Conservation (phyloP, 2,888 invertebrate species). For the Oconnorella tubifera region DNA sequence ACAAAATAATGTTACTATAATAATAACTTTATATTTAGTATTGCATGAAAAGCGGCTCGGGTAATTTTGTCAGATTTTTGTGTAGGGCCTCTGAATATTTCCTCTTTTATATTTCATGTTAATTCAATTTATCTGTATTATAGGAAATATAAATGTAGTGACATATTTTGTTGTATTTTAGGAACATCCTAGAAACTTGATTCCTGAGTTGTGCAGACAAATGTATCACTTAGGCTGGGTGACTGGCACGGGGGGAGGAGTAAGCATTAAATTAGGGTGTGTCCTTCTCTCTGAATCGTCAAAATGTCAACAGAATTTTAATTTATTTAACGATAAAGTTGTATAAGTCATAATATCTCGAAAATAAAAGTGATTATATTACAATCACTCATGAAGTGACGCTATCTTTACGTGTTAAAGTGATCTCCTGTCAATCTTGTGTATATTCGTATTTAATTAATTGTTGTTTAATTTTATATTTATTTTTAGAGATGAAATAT, state of each 20-base stretch:
- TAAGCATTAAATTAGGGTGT: slow-evolving; percentile 81
- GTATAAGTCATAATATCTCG: slow-evolving; percentile 15
- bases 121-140: background rate
- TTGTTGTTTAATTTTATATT: no score
- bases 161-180: slow-evolving; percentile 20
- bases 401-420: no score
- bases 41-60: no score
- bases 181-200: slow-evolving; percentile 61
- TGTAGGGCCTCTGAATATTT: no score
- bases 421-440: no score
- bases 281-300: background rate
- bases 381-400: no score
- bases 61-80: no score
- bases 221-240: slow-evolving; percentile 95
- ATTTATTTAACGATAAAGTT: background rate
- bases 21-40: no score
- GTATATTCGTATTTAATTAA: no score
- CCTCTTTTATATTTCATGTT: no score
- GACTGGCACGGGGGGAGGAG: slow-evolving; percentile 81
- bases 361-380: no score
- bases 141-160: background rate
- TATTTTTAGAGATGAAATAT: slow-evolving; percentile 76
- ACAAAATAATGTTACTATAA: no score
- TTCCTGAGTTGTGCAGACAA: slow-evolving; percentile 81
- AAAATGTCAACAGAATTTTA: slow-evolving; percentile 11